A percentile compares a stretch with the other conserved stretches of the same genome.
phyloP scores from a whole-genome alignment of 2,888 invertebrate species.

The Elysia crispata region DNA sequence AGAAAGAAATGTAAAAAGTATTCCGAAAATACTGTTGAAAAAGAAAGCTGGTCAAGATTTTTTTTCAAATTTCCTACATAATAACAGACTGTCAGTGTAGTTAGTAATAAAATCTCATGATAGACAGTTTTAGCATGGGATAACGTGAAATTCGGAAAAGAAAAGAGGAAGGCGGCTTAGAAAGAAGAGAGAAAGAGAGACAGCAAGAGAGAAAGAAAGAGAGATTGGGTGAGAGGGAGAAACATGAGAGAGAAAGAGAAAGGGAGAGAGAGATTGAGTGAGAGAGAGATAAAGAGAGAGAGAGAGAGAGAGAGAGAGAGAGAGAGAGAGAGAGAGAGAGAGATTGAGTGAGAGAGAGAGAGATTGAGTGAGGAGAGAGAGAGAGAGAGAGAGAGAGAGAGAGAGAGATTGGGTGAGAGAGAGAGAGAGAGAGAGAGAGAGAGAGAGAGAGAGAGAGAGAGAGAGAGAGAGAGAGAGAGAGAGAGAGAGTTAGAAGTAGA shows the following conservation, averaged over 20 bases:
- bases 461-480: no score
- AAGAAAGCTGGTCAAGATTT: no score
- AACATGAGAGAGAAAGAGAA: neutral
- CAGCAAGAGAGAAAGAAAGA: conserved; percentile 12
- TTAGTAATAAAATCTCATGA: no score
- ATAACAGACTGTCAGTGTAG: no score
- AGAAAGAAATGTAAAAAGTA: no score
- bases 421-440: no score
- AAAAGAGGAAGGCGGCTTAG: neutral
- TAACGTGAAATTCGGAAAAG: neutral
- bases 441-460: no score
- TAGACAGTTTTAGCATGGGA: neutral
- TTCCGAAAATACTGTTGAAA: no score
- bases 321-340: neutral
- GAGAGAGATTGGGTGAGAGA: no score
- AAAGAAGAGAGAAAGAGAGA: neutral
- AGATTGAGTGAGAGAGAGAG: neutral
- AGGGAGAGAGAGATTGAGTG: conserved; percentile 3
- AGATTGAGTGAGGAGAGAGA: neutral
- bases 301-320: conserved; percentile 17
- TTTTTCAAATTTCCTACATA: no score
- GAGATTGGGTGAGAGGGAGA: neutral
- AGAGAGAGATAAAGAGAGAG: neutral
- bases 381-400: no score
- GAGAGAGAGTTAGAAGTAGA: no score